Conservation (phyloP, 92 coral and sea anemone species). For the Actinostola sp. region DNA sequence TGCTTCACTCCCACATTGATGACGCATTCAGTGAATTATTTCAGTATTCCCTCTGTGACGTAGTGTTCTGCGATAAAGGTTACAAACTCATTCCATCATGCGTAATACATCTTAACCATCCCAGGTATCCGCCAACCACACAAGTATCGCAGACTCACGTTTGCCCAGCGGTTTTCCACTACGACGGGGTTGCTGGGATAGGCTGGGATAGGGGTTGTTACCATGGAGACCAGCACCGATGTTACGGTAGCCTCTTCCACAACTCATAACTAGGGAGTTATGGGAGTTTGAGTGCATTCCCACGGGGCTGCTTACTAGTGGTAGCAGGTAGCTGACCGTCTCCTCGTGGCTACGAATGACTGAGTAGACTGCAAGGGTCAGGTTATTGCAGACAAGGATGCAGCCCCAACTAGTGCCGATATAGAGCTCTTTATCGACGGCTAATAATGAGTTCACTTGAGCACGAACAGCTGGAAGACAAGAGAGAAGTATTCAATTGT, state of each 20-base stretch:
- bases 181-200: slow-evolving; percentile 42
- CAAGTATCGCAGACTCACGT: slow-evolving; percentile 79
- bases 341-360: slow-evolving; percentile 92
- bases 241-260: slow-evolving; percentile 95
- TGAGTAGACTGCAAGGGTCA: slow-evolving; percentile 81
- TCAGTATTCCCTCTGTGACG: too few species aligned
- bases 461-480: slow-evolving; percentile 74
- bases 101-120: slow-evolving; percentile 36
- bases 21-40: too few species aligned
- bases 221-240: slow-evolving; percentile 85
- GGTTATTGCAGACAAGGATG: slow-evolving; percentile 88
- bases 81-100: too few species aligned
- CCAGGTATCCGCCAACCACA: slow-evolving; percentile 95
- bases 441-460: slow-evolving; percentile 93
- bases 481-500: neutral
- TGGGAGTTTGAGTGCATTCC: slow-evolving; percentile 39
- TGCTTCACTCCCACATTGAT: too few species aligned
- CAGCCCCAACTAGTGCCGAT: slow-evolving; percentile 98
- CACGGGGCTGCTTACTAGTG: slow-evolving; percentile 81
- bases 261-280: slow-evolving; percentile 85
- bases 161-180: slow-evolving; percentile 75
- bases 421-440: slow-evolving; percentile 89
- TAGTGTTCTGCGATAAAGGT: too few species aligned
- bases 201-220: slow-evolving; percentile 74
- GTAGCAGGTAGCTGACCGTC: slow-evolving; percentile 76